A percentile compares a stretch with the other conserved stretches of the same genome.
Conservation (phyloP, 2,888 invertebrate genomes). For the Hipparchia semele region DNA sequence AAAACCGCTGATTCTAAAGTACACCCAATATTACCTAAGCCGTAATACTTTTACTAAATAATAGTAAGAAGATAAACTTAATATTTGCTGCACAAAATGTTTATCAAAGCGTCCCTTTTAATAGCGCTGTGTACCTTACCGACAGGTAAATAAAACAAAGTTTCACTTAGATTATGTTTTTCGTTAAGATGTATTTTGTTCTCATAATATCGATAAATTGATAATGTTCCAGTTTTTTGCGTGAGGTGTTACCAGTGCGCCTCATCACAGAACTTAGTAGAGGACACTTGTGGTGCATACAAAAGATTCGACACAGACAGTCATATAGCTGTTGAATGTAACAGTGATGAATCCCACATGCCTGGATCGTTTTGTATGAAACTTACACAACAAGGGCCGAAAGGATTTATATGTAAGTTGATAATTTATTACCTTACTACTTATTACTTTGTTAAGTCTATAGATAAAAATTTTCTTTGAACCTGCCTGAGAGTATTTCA, state of each 20-base stretch:
- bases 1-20: too few relatives aligned
- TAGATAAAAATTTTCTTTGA: too few relatives aligned
- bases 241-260: conserved; percentile 98
- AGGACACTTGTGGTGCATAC: conserved; percentile 96
- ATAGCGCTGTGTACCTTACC: conserved; percentile 14
- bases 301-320: conserved; percentile 91
- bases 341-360: conserved; percentile 95
- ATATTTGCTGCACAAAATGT: conserved; percentile 15
- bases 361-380: conserved; percentile 99
- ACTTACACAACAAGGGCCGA: conserved; percentile 95
- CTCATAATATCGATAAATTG: background rate
- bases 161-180: background rate
- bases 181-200: background rate
- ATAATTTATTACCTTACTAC: conserved; percentile 3
- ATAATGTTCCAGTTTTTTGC: conserved; percentile 81
- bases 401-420: conserved; percentile 96
- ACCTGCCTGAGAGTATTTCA: too few relatives aligned
- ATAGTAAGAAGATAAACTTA: background rate
- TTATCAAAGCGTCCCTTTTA: conserved; percentile 21
- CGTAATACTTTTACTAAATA: too few relatives aligned
- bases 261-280: conserved; percentile 89
- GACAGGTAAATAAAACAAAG: conserved; percentile 29
- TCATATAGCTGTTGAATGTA: conserved; percentile 96
- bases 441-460: background rate
- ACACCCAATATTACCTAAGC: background rate